Conservation (phyloP, 1,140 invertebrate genomes). For the Homalodisca vitripennis region DNA sequence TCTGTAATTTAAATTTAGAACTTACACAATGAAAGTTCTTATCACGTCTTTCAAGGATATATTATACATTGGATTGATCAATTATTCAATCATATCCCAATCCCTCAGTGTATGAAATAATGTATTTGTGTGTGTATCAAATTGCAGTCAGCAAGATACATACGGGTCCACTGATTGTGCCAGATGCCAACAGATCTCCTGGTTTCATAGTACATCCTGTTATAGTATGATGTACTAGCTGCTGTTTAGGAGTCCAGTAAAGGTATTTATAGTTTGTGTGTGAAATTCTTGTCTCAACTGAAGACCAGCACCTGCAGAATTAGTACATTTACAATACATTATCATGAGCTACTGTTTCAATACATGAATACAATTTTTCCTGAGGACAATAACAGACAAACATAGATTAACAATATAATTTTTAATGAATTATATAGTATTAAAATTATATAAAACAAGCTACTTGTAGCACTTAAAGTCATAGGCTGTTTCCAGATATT, state of each 20-base stretch:
- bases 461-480: too few species aligned
- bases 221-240: constrained; percentile 93
- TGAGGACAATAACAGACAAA: too few species aligned
- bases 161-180: constrained; percentile 96
- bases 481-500: too few species aligned
- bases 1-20: neutral
- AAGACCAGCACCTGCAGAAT: neutral
- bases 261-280: constrained; percentile 81
- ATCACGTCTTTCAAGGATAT: too few species aligned
- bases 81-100: neutral
- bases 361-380: too few species aligned
- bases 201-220: constrained; percentile 95
- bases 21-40: neutral
- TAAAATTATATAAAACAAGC: too few species aligned
- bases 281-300: constrained; percentile 60
- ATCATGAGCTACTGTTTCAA: too few species aligned
- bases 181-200: constrained; percentile 93
- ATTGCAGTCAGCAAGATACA: constrained; percentile 33
- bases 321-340: neutral
- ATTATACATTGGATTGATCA: too few species aligned
- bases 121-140: neutral
- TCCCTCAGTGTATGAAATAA: neutral
- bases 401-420: too few species aligned
- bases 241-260: constrained; percentile 98
- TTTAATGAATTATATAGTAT: too few species aligned